These are phyloP conservation scores for Lontra canadensis DNA, from an alignment of 2,113 vertebrate species.

Conservation along the genomic window DNA sequence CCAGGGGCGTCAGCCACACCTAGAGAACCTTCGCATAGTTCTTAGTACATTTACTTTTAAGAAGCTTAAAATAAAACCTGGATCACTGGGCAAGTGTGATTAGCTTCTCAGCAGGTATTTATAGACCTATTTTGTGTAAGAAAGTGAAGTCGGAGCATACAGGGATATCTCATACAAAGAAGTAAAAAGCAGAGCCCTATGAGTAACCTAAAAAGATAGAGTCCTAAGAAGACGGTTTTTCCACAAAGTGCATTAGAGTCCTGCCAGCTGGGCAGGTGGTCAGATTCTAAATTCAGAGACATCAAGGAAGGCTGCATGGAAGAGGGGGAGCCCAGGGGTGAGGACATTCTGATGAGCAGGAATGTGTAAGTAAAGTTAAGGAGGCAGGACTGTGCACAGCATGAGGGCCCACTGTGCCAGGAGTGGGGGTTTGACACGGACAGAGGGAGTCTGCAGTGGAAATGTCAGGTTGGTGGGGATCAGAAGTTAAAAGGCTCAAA, in stretches of 20 bases:
- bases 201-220: slow-evolving; percentile 16
- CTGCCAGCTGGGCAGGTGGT: background rate
- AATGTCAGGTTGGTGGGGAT: background rate
- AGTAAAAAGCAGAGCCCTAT: background rate
- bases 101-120: slow-evolving; percentile 60
- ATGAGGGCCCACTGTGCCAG: background rate
- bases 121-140: background rate
- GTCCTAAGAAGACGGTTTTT: background rate
- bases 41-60: slow-evolving; percentile 39
- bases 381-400: background rate
- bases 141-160: background rate
- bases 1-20: slow-evolving; percentile 40
- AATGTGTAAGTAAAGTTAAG: background rate
- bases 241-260: background rate
- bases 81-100: slow-evolving; percentile 12
- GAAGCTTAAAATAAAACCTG: slow-evolving; percentile 59
- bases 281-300: background rate
- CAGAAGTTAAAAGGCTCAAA: background rate
- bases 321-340: background rate
- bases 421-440: rapidly evolving
- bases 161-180: background rate
- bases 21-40: background rate
- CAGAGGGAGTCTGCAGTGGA: background rate
- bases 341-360: background rate
- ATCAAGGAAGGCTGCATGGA: background rate